Conservation (phyloP, 92 coral and sea anemone species). For the Bergia puertoricense region DNA sequence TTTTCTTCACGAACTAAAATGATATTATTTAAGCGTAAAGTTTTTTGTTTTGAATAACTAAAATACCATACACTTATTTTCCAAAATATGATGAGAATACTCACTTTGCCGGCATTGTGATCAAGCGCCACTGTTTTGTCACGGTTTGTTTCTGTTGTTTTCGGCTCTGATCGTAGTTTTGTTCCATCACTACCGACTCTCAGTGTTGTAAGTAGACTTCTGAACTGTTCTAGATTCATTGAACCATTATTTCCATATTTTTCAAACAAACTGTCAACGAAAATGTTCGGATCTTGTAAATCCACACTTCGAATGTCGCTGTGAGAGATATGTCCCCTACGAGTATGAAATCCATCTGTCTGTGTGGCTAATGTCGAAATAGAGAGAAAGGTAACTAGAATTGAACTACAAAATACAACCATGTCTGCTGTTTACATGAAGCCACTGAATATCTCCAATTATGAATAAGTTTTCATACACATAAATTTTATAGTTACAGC, state of each 20-base stretch:
- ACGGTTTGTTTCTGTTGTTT: background rate
- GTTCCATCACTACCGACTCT: conserved; percentile 56
- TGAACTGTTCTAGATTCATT: conserved; percentile 57
- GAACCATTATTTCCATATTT: conserved; percentile 76
- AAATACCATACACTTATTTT: background rate
- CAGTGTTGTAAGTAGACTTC: conserved; percentile 52
- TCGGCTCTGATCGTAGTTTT: conserved; percentile 3
- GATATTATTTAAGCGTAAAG: background rate
- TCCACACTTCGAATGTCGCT: conserved; percentile 70
- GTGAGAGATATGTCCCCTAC: conserved; percentile 51
- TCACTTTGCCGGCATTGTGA: conserved; percentile 17
- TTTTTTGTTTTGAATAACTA: background rate
- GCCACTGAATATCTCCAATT: background rate
- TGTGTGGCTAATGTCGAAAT: background rate
- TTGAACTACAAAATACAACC: background rate
- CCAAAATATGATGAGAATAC: background rate
- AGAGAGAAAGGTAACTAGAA: background rate
- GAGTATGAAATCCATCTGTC: conserved; percentile 18
- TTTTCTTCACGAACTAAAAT: background rate
- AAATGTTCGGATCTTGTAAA: conserved; percentile 48
- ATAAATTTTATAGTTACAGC: background rate
- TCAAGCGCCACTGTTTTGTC: background rate
- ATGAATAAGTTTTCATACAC: background rate
- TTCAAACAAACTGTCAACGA: conserved; percentile 62
- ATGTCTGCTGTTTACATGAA: background rate